Base-by-base conservation (phyloP, 2,888 invertebrate species). In the Amblyjoppa fuscipennis region DNA sequence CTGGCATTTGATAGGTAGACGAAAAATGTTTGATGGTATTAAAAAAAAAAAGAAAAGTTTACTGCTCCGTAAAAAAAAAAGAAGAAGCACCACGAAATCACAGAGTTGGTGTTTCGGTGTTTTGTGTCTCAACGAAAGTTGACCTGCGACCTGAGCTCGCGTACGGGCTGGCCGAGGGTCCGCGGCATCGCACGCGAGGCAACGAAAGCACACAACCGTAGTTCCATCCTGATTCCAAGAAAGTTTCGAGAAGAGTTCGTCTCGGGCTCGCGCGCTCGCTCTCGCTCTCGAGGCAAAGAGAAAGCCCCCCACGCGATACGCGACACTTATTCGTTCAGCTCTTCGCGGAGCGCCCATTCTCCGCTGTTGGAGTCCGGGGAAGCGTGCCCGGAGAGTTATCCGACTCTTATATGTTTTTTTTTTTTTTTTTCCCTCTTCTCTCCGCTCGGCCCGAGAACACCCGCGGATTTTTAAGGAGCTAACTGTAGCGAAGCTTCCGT, bases 391-490 rank as follows among this genome's bases (percentile, higher is more conserved):
- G 70, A 56, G 13, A 68, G 70, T 71, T 70, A 25, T 66, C 71
- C 70, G 49, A 71, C 68, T 51, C 51, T n/a, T 66, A 69, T 69
- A 16, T 45, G 16, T 81, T 78, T 75, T 45, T 74, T 53, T 77
- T 74, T 53, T 77, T 61, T 74, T 53, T 77, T 20, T 20, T 20
- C 38, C 75, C 31, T 3, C 16, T 49, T 34, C 66, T 31, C 53
- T 45, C 53, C n/a, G 31, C 66, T 78, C 38, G 38, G 2, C 25
- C 71, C 45, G 77, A 53, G 85, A 80, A 85, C 69, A 69, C 83
- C 83, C 83, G 80, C 80, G 77, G 83, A 81, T 83, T 83, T 83
- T 85, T 74, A 71, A 85, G 84, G 61, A 82, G 70, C 16, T 25
- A 28, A 20, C 53, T 59, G 20, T 11, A 73, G 38, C 28, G 83